Evolutionary conservation across 1,140 invertebrate genomes (phyloP).

Genomic region (Heterodera carotae): DNA sequence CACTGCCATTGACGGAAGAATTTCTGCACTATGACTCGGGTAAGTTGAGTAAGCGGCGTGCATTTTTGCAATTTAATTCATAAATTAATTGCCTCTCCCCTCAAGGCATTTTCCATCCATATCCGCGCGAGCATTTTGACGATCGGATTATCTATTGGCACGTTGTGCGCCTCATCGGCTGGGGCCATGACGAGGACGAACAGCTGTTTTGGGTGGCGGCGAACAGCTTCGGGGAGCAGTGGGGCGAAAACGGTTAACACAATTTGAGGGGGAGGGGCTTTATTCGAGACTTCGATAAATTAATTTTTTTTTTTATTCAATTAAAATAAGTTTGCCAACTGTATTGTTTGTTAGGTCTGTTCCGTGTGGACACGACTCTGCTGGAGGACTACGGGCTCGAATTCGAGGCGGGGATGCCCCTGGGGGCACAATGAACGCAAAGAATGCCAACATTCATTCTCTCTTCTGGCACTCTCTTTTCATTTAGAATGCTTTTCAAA

Average conservation of each 20-base stretch:
- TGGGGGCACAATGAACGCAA: not conserved
- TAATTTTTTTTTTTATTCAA: too few relatives aligned
- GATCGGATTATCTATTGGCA: constrained; percentile 64
- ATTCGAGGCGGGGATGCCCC: not conserved
- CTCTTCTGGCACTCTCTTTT: not conserved
- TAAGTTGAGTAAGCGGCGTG: not conserved
- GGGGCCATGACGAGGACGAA: constrained; percentile 60
- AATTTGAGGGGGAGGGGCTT: too few relatives aligned
- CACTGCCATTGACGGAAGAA: constrained; percentile 65
- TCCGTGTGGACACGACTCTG: constrained; percentile 58
- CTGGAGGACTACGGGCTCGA: constrained; percentile 43
- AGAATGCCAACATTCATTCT: not conserved
- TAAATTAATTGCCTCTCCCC: not conserved
- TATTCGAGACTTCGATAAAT: too few relatives aligned
- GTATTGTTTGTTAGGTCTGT: constrained; percentile 48
- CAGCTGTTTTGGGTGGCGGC: constrained; percentile 59
- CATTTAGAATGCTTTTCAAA: not conserved
- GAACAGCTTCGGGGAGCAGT: constrained; percentile 61
- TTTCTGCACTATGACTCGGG: constrained; percentile 62
- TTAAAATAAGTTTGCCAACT: not conserved
- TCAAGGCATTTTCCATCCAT: constrained; percentile 59
- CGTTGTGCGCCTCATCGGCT: constrained; percentile 63
- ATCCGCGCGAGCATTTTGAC: constrained; percentile 55
- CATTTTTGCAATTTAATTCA: too few relatives aligned
- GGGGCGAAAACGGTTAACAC: constrained; percentile 63